A percentile compares a stretch with the other conserved stretches of the same genome.
Evolutionary conservation across 2,888 invertebrate species (phyloP).

Genomic region (Eremobia ochroleuca): DNA sequence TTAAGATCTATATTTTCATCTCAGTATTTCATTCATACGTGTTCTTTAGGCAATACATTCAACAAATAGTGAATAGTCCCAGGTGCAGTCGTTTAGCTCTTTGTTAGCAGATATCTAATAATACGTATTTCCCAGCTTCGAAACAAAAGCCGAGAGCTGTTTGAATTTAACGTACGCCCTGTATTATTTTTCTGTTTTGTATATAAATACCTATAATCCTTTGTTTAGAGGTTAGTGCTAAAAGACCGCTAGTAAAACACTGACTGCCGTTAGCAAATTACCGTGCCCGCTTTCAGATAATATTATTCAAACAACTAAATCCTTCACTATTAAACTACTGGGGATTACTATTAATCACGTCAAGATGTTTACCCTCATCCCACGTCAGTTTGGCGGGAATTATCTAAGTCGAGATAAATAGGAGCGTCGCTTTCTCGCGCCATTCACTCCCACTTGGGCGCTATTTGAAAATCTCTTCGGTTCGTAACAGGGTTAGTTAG

Average conservation of each 20-base stretch:
- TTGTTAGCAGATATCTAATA: conserved; percentile 75
- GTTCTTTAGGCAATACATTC: conserved; percentile 36
- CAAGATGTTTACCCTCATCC: conserved; percentile 90
- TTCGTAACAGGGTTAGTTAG: conserved; percentile 76
- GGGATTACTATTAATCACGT: conserved; percentile 89
- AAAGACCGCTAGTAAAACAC: conserved; percentile 47
- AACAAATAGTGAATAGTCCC: conserved; percentile 63
- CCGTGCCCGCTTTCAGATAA: conserved; percentile 75
- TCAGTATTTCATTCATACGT: conserved; percentile 8
- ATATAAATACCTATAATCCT: conserved; percentile 36
- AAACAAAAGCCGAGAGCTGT: conserved; percentile 61
- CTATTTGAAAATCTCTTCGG: conserved; percentile 79
- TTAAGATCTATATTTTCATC: not conserved
- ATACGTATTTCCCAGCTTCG: conserved; percentile 66
- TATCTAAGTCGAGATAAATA: conserved; percentile 88
- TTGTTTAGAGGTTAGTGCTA: conserved; percentile 49
- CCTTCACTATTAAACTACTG: conserved; percentile 88
- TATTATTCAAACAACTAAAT: conserved; percentile 87
- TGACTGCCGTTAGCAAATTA: conserved; percentile 74
- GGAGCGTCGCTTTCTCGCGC: conserved; percentile 79
- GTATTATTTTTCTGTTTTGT: conserved; percentile 56
- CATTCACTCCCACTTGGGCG: conserved; percentile 75
- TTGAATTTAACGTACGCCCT: conserved; percentile 48
- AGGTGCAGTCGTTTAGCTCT: conserved; percentile 69
- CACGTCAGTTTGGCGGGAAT: conserved; percentile 85